phyloP scores from a whole-genome alignment of 1,140 invertebrate species.

The Orius laevigatus region DNA sequence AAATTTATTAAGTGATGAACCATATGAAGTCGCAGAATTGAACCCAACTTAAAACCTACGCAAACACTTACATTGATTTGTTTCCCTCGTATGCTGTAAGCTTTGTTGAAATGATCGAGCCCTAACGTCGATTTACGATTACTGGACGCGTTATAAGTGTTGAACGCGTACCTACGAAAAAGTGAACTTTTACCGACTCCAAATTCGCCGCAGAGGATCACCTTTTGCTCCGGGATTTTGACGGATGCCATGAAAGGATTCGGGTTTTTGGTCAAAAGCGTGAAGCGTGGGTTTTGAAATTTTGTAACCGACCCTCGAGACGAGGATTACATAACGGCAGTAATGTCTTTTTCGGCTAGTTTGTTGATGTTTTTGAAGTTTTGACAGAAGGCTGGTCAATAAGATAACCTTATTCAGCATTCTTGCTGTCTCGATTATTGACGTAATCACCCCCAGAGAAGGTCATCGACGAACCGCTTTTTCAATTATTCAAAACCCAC shows the following conservation, averaged over 20 bases:
- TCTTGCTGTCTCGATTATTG: no score
- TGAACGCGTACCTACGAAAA: conserved; percentile 76
- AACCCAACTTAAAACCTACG: neutral
- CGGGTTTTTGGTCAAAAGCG: no score
- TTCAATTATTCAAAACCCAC: no score
- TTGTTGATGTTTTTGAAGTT: no score
- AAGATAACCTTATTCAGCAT: no score
- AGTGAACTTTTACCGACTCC: conserved; percentile 88
- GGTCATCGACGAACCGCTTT: no score
- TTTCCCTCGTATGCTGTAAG: conserved; percentile 54
- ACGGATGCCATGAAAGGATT: conserved; percentile 76
- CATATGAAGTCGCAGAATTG: neutral
- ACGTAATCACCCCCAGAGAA: no score
- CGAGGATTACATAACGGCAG: no score
- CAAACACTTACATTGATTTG: conserved; percentile 52
- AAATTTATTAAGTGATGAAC: neutral
- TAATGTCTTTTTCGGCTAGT: no score
- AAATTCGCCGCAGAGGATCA: conserved; percentile 88
- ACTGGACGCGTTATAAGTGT: conserved; percentile 62
- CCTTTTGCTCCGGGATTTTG: conserved; percentile 77
- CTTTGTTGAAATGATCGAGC: conserved; percentile 74
- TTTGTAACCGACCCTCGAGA: no score
- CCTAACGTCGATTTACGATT: conserved; percentile 79
- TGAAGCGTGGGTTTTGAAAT: no score
- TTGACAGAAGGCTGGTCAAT: no score